These are phyloP conservation scores for Dryoscopus gambensis DNA, from an alignment of 2,113 vertebrate genomes.

Conservation along the genomic window DNA sequence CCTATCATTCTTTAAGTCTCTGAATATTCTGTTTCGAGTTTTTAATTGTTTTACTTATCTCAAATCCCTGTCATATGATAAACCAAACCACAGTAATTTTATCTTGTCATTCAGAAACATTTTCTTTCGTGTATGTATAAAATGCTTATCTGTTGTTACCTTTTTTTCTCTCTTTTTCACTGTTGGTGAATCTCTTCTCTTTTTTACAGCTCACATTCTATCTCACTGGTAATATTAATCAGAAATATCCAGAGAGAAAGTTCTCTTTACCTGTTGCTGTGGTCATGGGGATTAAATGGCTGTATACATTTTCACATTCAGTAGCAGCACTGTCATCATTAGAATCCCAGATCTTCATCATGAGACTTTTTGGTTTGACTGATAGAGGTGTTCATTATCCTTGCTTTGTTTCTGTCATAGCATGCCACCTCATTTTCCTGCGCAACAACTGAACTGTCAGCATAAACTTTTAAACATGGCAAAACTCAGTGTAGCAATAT, in stretches of 20 bases:
- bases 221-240: neutral
- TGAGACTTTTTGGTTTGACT: neutral
- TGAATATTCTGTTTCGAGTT: neutral
- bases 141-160: neutral
- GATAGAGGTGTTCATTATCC: neutral
- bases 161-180: neutral
- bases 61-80: neutral
- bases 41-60: neutral
- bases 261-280: neutral
- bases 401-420: neutral
- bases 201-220: neutral
- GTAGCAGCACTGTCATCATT: neutral
- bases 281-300: neutral
- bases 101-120: neutral
- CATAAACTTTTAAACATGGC: neutral
- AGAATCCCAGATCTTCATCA: neutral
- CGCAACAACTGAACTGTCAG: neutral
- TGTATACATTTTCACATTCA: neutral
- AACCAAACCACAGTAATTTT: neutral
- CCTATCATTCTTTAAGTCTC: neutral
- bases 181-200: neutral
- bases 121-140: neutral
- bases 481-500: neutral
- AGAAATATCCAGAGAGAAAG: neutral
- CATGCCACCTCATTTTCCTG: neutral